Evolutionary conservation across 2,797 vertebrate species (phyloP), one percentile per base, ranked within the genome.

Genomic region (Platyrinchus mystaceus): DNA sequence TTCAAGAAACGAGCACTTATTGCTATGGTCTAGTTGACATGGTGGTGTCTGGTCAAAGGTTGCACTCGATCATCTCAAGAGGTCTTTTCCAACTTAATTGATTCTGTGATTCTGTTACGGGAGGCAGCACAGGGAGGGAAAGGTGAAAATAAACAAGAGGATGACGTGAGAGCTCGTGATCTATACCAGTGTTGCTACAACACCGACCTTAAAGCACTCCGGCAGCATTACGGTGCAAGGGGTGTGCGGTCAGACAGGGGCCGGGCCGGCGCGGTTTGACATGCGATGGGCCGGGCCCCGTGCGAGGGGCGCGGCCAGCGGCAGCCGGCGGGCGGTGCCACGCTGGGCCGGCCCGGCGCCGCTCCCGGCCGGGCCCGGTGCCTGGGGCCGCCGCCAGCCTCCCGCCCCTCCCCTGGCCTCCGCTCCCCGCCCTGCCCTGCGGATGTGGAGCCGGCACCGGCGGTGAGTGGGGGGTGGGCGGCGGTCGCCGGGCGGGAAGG

Each of bases 391-490:
- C 56, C 32, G 34, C 10, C 56, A 26, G 58, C 34, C 23, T 24
- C 4, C 32, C 30, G 30, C 30, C 30, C 52, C 30, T 53, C 52
- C 49, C 52, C 19, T 53, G n/a, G n/a, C n/a, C n/a, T n/a, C n/a
- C n/a, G n/a, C 55, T 24, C 21, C 22, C 55, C 20, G 58, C 75
- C 87, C 73, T 37, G 77, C 60, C 81, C 75, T 23, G 70, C 78
- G 41, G 94, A 95, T 91, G 82, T 79, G 93, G 87, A 95, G 49
- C 66, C 71, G 83, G 44, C 83, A 19, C 76, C 14, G n/a, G 71
- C 67, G 14, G 97, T 97, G 95, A 97, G 97, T 96, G 67, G 60
- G 79, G 56, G 39, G 44, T 1, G 75, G 80, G 62, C 30, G 20
- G 43, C 12, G 11, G 53, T 8, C 20, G 1, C 12, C 4, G 47